phyloP scores from a whole-genome alignment of 1,140 invertebrate genomes.

The Proctacanthus coquilletti region DNA sequence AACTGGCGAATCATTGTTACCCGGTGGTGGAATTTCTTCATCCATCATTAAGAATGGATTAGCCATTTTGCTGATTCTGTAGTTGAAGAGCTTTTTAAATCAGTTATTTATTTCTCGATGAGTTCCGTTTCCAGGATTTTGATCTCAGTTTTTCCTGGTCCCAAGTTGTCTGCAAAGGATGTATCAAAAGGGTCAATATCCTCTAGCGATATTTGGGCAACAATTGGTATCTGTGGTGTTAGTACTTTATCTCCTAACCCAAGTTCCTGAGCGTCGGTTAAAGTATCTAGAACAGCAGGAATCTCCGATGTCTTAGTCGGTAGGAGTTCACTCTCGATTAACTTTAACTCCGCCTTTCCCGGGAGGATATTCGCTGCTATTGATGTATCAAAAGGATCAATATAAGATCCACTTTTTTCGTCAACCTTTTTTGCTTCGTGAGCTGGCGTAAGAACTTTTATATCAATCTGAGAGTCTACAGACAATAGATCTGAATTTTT shows the following conservation, averaged over 20 bases:
- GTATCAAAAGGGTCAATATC: slow-evolving; percentile 65
- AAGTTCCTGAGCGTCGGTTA: slow-evolving; percentile 28
- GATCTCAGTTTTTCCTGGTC: slow-evolving; percentile 60
- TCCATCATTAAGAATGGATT: slow-evolving; percentile 64
- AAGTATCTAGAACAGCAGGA: slow-evolving; percentile 22
- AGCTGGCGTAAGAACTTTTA: slow-evolving; percentile 49
- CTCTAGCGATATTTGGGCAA: slow-evolving; percentile 13
- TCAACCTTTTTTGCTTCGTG: slow-evolving; percentile 20
- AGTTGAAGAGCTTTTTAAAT: slow-evolving; percentile 6
- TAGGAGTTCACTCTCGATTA: slow-evolving; percentile 35
- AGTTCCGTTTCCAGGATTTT: slow-evolving; percentile 60
- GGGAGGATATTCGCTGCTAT: slow-evolving; percentile 54
- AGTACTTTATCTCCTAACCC: slow-evolving; percentile 27
- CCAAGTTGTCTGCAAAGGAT: slow-evolving; percentile 54
- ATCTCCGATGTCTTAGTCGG: slow-evolving; percentile 17
- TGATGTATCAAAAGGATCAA: slow-evolving; percentile 69
- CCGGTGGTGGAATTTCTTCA: slow-evolving; percentile 33
- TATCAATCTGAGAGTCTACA: slow-evolving; percentile 44
- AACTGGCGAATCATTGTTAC: slow-evolving; percentile 30
- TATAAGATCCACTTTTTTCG: slow-evolving; percentile 19
- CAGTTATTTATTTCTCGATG: slow-evolving; percentile 30
- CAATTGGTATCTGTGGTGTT: slow-evolving; percentile 18
- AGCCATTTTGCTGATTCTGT: slow-evolving; percentile 34
- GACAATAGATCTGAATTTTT: slow-evolving; percentile 33
- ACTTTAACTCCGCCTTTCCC: slow-evolving; percentile 58